Percentiles rank a stretch among this genome's conserved stretches.
Conservation (phyloP, 2,797 vertebrate species). For the Coracias cyanogaster region DNA sequence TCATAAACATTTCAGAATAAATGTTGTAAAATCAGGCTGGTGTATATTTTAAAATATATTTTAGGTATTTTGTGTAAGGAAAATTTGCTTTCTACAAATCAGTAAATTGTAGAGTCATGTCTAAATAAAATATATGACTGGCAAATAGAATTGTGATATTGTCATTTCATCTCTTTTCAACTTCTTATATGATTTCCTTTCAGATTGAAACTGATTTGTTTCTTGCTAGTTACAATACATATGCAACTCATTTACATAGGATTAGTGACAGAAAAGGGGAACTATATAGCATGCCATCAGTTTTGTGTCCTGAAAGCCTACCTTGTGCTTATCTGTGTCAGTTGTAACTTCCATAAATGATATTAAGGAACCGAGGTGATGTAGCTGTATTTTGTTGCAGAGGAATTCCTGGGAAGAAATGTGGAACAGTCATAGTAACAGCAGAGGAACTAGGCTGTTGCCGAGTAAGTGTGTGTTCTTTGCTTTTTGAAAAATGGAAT, state of each 20-base stretch:
- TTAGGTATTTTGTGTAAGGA: background rate
- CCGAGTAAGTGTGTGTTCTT: slow-evolving; percentile 84
- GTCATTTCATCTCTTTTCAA: background rate
- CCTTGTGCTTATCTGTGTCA: background rate
- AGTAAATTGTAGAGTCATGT: background rate
- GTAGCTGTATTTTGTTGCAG: slow-evolving; percentile 75
- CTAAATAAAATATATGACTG: background rate
- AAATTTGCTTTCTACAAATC: background rate
- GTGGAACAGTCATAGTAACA: slow-evolving; percentile 92
- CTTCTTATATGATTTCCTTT: background rate
- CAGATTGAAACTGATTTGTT: background rate
- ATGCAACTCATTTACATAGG: background rate
- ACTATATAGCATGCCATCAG: background rate
- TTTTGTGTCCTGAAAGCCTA: background rate
- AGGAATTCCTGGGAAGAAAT: slow-evolving; percentile 82
- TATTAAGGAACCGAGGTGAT: background rate
- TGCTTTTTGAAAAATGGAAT: background rate
- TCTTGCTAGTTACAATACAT: background rate
- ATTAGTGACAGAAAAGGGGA: background rate
- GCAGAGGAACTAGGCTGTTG: slow-evolving; percentile 95
- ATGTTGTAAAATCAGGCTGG: background rate
- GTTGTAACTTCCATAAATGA: background rate
- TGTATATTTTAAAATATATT: background rate
- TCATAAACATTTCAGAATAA: background rate
- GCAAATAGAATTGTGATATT: background rate